These are phyloP conservation scores for Acromyrmex heyeri DNA, from an alignment of 1,140 invertebrate genomes.

Conservation along the genomic window DNA sequence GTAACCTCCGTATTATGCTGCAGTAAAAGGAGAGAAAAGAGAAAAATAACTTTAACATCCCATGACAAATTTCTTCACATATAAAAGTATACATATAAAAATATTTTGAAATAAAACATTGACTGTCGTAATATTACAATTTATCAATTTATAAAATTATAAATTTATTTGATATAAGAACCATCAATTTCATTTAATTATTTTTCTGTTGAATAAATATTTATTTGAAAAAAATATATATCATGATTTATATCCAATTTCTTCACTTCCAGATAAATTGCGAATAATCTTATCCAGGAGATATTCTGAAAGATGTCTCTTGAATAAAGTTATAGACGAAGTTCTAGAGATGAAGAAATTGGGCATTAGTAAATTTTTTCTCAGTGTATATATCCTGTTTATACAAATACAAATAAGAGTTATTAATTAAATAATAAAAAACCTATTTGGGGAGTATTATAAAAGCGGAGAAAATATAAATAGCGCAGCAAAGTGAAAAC, in stretches of 20 bases:
- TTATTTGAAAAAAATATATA: too few relatives aligned
- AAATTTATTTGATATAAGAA: background rate
- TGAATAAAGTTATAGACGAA: too few relatives aligned
- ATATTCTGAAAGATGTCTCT: too few relatives aligned
- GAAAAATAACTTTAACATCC: constrained; percentile 3
- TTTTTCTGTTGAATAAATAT: too few relatives aligned
- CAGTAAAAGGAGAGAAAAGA: constrained; percentile 26
- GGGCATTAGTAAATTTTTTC: too few relatives aligned
- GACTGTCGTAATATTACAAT: background rate
- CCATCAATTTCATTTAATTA: too few relatives aligned
- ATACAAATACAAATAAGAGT: background rate
- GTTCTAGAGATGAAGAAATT: too few relatives aligned
- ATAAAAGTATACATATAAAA: background rate
- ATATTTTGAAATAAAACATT: background rate
- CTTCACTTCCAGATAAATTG: too few relatives aligned
- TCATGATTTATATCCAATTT: too few relatives aligned
- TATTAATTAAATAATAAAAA: background rate
- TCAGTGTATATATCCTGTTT: background rate
- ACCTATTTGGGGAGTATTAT: background rate
- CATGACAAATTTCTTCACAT: background rate
- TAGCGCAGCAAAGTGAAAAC: constrained; percentile 1
- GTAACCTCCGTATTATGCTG: constrained; percentile 65
- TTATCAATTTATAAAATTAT: background rate
- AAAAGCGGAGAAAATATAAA: background rate
- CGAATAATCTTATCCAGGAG: too few relatives aligned